phyloP scores from a whole-genome alignment of 2,113 vertebrate species.

The Smithornis capensis region DNA sequence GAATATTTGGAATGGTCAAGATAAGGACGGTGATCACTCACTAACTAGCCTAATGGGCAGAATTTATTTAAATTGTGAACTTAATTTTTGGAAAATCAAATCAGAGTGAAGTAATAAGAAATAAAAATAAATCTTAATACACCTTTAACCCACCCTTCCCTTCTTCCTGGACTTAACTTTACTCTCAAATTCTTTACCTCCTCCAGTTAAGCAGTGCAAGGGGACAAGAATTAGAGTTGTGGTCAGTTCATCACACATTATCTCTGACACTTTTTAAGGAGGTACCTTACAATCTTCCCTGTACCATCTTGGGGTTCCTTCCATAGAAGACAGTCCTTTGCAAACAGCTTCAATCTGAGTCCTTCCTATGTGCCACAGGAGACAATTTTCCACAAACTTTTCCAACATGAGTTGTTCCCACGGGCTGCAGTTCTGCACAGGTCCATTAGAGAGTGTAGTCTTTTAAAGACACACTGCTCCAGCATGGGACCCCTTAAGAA shows the following conservation, averaged over 20 bases:
- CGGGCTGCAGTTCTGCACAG: too few relatives aligned
- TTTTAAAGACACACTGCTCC: background rate
- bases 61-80: background rate
- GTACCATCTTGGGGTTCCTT: background rate
- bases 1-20: fast-evolving
- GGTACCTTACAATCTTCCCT: background rate
- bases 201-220: background rate
- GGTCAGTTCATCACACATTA: background rate
- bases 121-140: background rate
- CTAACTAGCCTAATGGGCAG: fast-evolving
- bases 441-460: background rate
- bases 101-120: background rate
- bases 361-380: background rate
- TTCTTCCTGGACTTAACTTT: background rate
- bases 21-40: background rate
- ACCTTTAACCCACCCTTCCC: fast-evolving
- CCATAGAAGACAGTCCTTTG: background rate
- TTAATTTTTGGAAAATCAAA: background rate
- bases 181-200: background rate
- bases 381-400: background rate
- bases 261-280: background rate
- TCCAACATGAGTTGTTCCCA: background rate
- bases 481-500: background rate
- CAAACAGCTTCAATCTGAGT: background rate
- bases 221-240: fast-evolving